Evolutionary conservation across 2,113 vertebrate genomes (phyloP).

Genomic region (Apaloderma vittatum): DNA sequence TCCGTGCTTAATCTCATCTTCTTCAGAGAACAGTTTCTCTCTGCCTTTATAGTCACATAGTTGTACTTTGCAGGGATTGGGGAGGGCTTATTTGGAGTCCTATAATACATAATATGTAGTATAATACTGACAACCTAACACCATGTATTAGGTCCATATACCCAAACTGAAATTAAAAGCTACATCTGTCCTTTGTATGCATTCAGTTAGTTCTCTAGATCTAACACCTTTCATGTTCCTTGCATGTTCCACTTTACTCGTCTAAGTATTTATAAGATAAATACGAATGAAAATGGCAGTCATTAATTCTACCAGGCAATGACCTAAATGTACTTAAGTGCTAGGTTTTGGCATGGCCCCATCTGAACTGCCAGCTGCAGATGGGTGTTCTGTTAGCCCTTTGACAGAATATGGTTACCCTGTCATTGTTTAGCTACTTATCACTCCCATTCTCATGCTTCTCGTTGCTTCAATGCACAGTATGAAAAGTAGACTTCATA

Average conservation of each 20-base stretch:
- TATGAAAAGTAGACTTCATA: not conserved
- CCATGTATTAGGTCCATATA: not conserved
- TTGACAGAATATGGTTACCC: not conserved
- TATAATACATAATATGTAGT: no score
- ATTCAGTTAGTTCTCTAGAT: not conserved
- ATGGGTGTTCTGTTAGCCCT: not conserved
- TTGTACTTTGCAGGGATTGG: not conserved
- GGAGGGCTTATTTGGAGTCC: not conserved
- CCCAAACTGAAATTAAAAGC: not conserved
- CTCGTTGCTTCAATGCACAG: not conserved
- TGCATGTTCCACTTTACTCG: not conserved
- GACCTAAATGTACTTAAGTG: not conserved
- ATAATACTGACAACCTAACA: not conserved
- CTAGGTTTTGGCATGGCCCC: not conserved
- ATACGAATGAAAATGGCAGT: not conserved
- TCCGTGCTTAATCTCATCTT: not conserved
- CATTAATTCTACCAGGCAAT: not conserved
- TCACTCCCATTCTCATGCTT: not conserved
- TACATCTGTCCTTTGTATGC: not conserved
- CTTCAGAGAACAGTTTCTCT: not conserved
- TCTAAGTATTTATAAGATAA: not conserved
- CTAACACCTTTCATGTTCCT: not conserved
- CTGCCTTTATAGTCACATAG: not conserved
- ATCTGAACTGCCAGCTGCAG: not conserved
- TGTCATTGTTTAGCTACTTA: not conserved